phyloP scores from a whole-genome alignment of 2,113 vertebrate species.

The Microcebus tavaratra region DNA sequence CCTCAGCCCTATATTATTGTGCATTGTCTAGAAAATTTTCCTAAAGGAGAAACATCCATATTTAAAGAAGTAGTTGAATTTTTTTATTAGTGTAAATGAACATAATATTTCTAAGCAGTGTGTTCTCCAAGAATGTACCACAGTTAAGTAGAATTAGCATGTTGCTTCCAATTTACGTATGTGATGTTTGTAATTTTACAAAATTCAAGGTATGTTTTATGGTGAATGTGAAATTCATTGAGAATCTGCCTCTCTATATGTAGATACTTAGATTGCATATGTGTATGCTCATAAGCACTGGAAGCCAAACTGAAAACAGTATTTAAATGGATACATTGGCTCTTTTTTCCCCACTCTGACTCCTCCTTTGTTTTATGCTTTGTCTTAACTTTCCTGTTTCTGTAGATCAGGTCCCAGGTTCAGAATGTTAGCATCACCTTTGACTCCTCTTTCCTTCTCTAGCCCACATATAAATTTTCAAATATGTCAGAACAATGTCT shows the following conservation, averaged over 20 bases:
- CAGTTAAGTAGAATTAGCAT: neutral
- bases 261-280: neutral
- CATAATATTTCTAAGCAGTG: neutral
- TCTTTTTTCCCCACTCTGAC: neutral
- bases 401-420: neutral
- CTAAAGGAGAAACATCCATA: neutral
- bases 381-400: neutral
- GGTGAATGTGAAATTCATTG: neutral
- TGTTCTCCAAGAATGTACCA: neutral
- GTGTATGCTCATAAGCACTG: neutral
- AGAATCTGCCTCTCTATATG: neutral
- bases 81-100: conserved; percentile 11
- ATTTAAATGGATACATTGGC: neutral
- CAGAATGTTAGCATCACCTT: neutral
- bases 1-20: neutral
- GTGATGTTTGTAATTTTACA: neutral
- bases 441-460: too few species aligned
- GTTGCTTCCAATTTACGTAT: neutral
- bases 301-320: neutral
- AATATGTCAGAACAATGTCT: neutral
- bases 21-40: neutral
- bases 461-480: neutral
- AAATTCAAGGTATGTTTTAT: neutral
- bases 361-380: neutral
- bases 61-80: conserved; percentile 10